Evolutionary conservation across 2,113 vertebrate species (phyloP), one percentile per base, ranked within the genome.

Genomic region (Festucalex cinctus): DNA sequence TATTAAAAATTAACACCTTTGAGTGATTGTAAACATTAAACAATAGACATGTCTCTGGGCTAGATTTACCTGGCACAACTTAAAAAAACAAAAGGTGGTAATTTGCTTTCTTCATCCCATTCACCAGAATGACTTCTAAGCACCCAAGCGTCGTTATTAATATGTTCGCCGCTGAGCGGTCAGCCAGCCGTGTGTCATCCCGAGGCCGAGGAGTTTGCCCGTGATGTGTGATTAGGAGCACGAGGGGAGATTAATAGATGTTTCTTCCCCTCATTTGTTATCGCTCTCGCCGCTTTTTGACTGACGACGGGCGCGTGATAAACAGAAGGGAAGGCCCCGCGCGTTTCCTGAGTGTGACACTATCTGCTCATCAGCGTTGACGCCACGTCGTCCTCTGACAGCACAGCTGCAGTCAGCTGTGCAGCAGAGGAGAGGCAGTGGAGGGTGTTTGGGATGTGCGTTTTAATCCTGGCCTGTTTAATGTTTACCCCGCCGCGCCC

Each of bases 401-500:
- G 94, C 90, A 94, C 93, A 93, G 90, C 90, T 84, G 91, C 91
- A 81, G 87, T 94, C 91, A 90, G 91, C 93, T 72, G 77, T 91
- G 92, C 94, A 82, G 92, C 90, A 91, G 94, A 93, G 84, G 87
- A n/a, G 36, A 24, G 22, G 19, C 43, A 28, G 63, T 28, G 91
- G 93, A 94, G 94, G 94, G 95, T 94, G 94, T 94, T 96, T 93
- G 92, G 94, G 92, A 94, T 96, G 93, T 96, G 94, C 94, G 95
- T 98, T 99, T 98, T 97, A 98, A 98, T 99, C 95, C 95, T 91
- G 94, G 93, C 94, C 96, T 97, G 97, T 95, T 97, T 98, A 98
- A 98, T 97, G 96, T 98, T 85, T 96, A 95, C 95, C 94, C 94
- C 91, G 10, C 51, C 22, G 1, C 22, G 0, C 51, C 51, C 51